These are phyloP conservation scores for Uropetala carovei DNA, from an alignment of 2,888 invertebrate species.

Conservation along the genomic window DNA sequence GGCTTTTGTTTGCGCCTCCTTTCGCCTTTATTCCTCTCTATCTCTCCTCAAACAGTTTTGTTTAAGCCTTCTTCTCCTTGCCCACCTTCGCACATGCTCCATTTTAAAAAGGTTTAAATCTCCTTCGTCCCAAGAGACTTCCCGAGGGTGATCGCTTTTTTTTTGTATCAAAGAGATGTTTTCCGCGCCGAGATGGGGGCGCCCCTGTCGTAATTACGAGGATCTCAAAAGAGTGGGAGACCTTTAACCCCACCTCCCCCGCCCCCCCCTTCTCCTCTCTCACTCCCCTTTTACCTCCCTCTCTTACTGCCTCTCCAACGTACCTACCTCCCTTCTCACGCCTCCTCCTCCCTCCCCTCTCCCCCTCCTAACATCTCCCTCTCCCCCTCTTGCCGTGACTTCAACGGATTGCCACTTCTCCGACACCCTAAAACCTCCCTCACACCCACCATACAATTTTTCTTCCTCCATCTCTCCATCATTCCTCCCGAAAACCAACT, in stretches of 20 bases:
- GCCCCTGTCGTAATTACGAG: no score
- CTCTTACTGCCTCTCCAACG: not conserved
- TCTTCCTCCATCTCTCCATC: not conserved
- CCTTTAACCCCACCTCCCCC: not conserved
- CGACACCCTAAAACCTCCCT: not conserved
- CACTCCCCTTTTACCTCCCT: not conserved
- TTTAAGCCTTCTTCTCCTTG: not conserved
- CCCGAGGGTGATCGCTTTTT: no score
- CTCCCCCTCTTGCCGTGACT: not conserved
- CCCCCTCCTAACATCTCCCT: not conserved
- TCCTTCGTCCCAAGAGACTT: no score
- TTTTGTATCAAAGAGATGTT: no score
- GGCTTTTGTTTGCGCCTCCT: no score
- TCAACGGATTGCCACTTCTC: not conserved
- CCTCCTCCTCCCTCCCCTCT: not conserved
- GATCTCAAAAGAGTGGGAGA: not conserved
- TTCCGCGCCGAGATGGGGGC: no score
- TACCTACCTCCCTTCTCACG: not conserved
- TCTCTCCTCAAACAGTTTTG: not conserved
- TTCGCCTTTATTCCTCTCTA: no score
- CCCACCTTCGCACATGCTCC: no score
- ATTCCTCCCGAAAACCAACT: not conserved
- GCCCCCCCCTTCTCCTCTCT: not conserved
- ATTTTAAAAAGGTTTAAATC: no score
- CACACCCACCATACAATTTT: not conserved